Percentiles rank a stretch among this genome's conserved stretches.
These are phyloP conservation scores for Halcyon senegalensis DNA, from an alignment of 2,113 vertebrate species.

Conservation along the genomic window DNA sequence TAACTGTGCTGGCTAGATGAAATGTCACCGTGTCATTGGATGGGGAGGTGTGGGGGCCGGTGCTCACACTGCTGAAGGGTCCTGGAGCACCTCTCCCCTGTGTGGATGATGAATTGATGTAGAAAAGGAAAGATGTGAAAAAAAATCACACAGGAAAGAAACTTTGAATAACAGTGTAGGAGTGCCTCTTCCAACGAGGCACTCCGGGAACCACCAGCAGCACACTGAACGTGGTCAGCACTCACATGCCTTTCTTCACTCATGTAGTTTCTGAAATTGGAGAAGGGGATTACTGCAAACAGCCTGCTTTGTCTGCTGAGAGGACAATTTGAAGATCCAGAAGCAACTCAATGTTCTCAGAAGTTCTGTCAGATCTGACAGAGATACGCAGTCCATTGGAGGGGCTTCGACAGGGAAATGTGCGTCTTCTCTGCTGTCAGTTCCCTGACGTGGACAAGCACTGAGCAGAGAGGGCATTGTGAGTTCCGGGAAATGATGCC, in stretches of 20 bases:
- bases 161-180: not conserved
- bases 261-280: not conserved
- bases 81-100: not conserved
- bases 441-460: not conserved
- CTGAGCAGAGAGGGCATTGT: not conserved
- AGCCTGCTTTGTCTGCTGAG: not conserved
- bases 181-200: not conserved
- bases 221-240: not conserved
- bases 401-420: accelerated
- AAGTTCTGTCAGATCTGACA: not conserved
- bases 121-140: not conserved
- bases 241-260: not conserved
- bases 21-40: not conserved
- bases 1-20: not conserved
- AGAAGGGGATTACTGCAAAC: not conserved
- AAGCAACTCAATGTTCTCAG: not conserved
- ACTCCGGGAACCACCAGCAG: not conserved
- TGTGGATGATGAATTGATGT: not conserved
- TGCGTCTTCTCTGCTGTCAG: not conserved
- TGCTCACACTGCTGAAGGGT: not conserved
- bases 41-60: not conserved
- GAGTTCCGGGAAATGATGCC: accelerated
- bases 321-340: not conserved
- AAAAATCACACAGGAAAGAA: not conserved
- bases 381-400: not conserved